Base-by-base conservation (phyloP, 1,140 invertebrate species). In the Chironomus tepperi region DNA sequence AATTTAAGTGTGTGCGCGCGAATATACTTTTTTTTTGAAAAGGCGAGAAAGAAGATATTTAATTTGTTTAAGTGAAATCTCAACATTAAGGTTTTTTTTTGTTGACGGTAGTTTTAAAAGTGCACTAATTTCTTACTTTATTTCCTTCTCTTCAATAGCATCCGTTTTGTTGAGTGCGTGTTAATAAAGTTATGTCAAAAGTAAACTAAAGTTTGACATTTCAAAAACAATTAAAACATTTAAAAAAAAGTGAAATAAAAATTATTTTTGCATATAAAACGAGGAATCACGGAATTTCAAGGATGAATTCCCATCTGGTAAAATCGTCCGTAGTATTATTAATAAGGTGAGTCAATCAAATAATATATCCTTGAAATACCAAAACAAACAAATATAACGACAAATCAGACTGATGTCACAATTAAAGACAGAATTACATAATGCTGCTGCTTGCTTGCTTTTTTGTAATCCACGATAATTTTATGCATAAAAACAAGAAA, bases 11-110 rank as follows among this genome's bases (percentile, higher is more conserved):
- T 34, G 24, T 34, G 24, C 24, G 24, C 24, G 12, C n/a, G 47
- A 57, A 15, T 57, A 57, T 57, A 34, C 5, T 34, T 34, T 34
- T 5, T 34, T 5, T 2, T 34, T 34, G 47, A 57, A 57, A 15
- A 15, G 5, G 12, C n/a, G 12, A 57, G 47, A 57, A n/a, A 57
- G 47, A 12, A 57, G n/a, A 10, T n/a, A 57, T n/a, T 57, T n/a
- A n/a, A 57, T 57, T 12, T 57, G n/a, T 57, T 57, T 57, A 57
- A 57, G 47, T 57, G 47, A 57, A 57, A 57, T 57, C 47, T 57
- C 3, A 57, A 12, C 47, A 15, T n/a, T 57, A 15, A 47, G 8
- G 7, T 10, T 47, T n/a, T n/a, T n/a, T n/a, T n/a, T 5, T n/a
- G 12, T 57, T 34, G 24, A 5, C 24, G 24, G 24, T 34, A 34